These are phyloP conservation scores for Takifugu bimaculatus DNA, from an alignment of 2,113 vertebrate species.

Conservation along the genomic window DNA sequence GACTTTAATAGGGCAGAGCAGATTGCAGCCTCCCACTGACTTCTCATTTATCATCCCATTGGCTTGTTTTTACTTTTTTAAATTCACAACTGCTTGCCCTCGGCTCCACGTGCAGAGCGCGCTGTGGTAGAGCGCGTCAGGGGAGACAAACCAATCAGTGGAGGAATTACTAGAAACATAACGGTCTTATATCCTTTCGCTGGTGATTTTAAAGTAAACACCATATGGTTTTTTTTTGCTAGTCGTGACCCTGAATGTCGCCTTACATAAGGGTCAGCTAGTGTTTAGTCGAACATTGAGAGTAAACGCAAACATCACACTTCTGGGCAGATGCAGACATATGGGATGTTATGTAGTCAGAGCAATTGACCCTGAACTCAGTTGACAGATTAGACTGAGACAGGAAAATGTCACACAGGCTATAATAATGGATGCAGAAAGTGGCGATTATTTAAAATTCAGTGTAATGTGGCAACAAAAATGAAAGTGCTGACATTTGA, in stretches of 20 bases:
- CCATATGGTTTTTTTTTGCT: conserved; percentile 10
- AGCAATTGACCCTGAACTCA: conserved; percentile 23
- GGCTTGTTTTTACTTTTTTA: background rate
- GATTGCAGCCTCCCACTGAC: conserved; percentile 21
- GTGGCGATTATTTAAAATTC: no score
- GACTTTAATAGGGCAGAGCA: conserved; percentile 29
- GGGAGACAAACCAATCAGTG: no score
- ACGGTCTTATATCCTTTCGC: background rate
- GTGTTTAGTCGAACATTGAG: conserved; percentile 14
- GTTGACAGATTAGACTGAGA: conserved; percentile 40
- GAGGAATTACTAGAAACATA: background rate
- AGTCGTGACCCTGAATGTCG: conserved; percentile 27
- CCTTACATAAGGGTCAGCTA: conserved; percentile 40
- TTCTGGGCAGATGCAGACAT: conserved; percentile 38
- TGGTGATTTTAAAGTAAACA: background rate
- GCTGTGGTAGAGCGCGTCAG: no score
- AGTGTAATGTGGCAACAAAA: no score
- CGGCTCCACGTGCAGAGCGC: no score
- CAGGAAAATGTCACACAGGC: background rate
- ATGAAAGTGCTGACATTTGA: no score
- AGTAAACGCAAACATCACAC: conserved; percentile 31
- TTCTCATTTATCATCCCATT: conserved; percentile 25
- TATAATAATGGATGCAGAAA: background rate
- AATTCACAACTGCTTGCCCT: no score
- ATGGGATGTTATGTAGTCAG: conserved; percentile 24